These are phyloP conservation scores for Ylistrum balloti DNA, from an alignment of 1,140 invertebrate species.

Conservation along the genomic window DNA sequence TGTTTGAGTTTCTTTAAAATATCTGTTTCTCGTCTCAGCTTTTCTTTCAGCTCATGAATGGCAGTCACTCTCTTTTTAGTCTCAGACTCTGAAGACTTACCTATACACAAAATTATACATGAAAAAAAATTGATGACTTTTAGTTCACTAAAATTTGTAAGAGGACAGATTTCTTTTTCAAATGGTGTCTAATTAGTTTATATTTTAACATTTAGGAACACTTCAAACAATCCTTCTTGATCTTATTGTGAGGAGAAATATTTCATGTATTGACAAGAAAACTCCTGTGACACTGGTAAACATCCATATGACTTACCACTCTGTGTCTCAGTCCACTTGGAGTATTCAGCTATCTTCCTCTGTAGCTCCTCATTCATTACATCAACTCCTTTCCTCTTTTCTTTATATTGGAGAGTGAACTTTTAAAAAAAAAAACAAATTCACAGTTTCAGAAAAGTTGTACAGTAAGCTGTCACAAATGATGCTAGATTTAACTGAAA, in stretches of 20 bases:
- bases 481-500: no score
- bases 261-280: no score
- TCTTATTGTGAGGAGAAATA: no score
- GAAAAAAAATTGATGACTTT: no score
- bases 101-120: conserved; percentile 59
- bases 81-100: conserved; percentile 76
- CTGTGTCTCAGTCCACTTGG: conserved; percentile 76
- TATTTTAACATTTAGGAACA: no score
- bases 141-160: no score
- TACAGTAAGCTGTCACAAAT: no score
- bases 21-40: conserved; percentile 76
- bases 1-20: conserved; percentile 73
- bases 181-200: no score
- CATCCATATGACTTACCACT: no score
- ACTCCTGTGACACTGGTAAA: no score
- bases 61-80: conserved; percentile 75
- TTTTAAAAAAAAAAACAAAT: conserved; percentile 43
- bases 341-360: conserved; percentile 76
- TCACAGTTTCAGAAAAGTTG: no score
- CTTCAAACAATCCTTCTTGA: not conserved
- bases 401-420: conserved; percentile 75
- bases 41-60: conserved; percentile 79
- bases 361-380: conserved; percentile 76
- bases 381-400: conserved; percentile 74
- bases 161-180: no score